These are phyloP conservation scores for Slavum lentiscoides DNA, from an alignment of 2,888 invertebrate species.

Conservation along the genomic window DNA sequence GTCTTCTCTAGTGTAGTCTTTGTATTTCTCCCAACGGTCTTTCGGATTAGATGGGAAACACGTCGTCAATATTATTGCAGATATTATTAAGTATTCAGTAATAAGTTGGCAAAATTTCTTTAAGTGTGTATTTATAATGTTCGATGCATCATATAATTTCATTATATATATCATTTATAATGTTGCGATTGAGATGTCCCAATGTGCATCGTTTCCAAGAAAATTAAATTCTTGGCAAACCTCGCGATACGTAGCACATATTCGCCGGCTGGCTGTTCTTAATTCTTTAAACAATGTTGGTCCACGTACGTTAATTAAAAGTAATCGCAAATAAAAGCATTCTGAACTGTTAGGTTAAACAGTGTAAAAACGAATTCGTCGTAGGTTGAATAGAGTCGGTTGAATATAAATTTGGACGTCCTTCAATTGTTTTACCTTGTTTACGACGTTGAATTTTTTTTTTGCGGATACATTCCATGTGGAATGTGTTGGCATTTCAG, in stretches of 20 bases:
- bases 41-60: slow-evolving; percentile 45
- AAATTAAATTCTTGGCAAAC: too few species aligned
- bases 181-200: too few species aligned
- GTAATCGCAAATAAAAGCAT: too few species aligned
- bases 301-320: slow-evolving; percentile 58
- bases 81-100: too few species aligned
- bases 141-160: too few species aligned
- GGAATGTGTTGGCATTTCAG: slow-evolving; percentile 54
- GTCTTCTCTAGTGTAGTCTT: slow-evolving; percentile 2
- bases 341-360: slow-evolving; percentile 58
- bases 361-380: slow-evolving; percentile 57
- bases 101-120: too few species aligned
- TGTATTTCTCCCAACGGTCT: slow-evolving; percentile 47
- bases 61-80: slow-evolving; percentile 32
- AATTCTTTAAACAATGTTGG: slow-evolving; percentile 58
- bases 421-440: slow-evolving; percentile 56
- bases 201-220: too few species aligned
- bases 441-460: too few species aligned
- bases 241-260: slow-evolving; percentile 57
- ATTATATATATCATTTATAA: too few species aligned
- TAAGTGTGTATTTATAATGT: too few species aligned
- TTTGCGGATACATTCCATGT: slow-evolving; percentile 21
- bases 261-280: slow-evolving; percentile 59
- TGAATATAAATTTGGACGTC: slow-evolving; percentile 54
- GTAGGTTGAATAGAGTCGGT: slow-evolving; percentile 57